Conservation (phyloP, 2,888 invertebrate genomes). For the Syrista parreyssii region DNA sequence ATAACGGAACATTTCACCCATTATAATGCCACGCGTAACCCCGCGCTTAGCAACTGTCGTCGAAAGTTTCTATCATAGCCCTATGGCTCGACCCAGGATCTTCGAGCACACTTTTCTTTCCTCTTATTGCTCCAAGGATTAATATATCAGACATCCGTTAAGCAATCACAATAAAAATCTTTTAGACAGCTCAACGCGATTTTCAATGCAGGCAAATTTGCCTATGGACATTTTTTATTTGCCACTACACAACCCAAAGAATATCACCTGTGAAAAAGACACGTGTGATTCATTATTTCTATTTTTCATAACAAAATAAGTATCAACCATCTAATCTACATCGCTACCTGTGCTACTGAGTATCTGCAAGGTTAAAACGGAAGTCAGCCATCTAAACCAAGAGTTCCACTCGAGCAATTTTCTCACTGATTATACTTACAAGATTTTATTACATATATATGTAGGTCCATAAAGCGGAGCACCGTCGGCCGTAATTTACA, state of each 20-base stretch:
- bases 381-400: not conserved
- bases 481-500: not conserved
- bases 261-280: not conserved
- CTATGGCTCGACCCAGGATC: not conserved
- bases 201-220: not conserved
- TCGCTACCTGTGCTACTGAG: not conserved
- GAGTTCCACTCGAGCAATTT: not conserved
- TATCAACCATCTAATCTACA: not conserved
- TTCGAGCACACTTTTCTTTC: not conserved
- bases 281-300: not conserved
- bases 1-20: slow-evolving; percentile 20
- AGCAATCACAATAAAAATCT: not conserved
- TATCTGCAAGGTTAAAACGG: not conserved
- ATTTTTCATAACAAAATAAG: not conserved
- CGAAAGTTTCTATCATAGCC: not conserved
- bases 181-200: not conserved
- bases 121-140: not conserved
- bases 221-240: not conserved
- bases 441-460: not conserved
- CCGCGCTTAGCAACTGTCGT: not conserved
- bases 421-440: not conserved
- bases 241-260: not conserved
- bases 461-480: not conserved
- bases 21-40: slow-evolving; percentile 13
- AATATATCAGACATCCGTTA: not conserved